A percentile compares a stretch with the other conserved stretches of the same genome.
Conservation (phyloP, 1,140 invertebrate species). For the Chrysopa pallens region DNA sequence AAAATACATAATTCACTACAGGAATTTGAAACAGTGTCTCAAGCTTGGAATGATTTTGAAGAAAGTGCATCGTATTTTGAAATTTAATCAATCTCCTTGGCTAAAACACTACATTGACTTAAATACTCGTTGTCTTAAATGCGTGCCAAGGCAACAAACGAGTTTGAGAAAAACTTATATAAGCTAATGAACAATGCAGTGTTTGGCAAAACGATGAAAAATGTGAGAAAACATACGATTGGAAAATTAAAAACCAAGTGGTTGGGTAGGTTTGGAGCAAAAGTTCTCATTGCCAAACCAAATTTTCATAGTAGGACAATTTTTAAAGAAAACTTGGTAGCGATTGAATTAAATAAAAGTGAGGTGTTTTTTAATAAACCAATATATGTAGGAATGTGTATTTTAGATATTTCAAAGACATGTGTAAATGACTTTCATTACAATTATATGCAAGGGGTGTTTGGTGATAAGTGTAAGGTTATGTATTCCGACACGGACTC, state of each 20-base stretch:
- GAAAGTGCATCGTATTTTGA: conserved; percentile 1
- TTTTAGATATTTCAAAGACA: conserved; percentile 3
- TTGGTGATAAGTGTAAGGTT: conserved; percentile 2
- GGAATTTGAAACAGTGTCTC: neutral
- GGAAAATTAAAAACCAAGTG: no score
- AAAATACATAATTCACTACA: conserved; percentile 2
- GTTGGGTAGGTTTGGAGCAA: no score
- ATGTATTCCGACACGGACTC: conserved; percentile 6
- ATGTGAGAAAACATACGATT: no score
- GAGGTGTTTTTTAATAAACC: neutral
- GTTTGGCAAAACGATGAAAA: neutral
- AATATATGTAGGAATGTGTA: neutral
- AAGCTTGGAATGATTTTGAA: neutral
- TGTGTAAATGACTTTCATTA: conserved; percentile 6
- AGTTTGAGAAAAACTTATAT: neutral
- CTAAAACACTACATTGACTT: conserved; percentile 17
- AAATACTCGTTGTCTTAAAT: conserved; percentile 18
- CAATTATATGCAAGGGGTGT: conserved; percentile 1
- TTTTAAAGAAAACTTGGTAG: no score
- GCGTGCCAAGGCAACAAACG: neutral
- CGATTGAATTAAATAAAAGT: no score
- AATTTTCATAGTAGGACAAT: no score
- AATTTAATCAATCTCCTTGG: conserved; percentile 2
- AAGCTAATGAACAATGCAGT: neutral
- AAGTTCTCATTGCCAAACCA: no score